phyloP scores from a whole-genome alignment of 2,797 vertebrate genomes.

The Leptoclinus maculatus region DNA sequence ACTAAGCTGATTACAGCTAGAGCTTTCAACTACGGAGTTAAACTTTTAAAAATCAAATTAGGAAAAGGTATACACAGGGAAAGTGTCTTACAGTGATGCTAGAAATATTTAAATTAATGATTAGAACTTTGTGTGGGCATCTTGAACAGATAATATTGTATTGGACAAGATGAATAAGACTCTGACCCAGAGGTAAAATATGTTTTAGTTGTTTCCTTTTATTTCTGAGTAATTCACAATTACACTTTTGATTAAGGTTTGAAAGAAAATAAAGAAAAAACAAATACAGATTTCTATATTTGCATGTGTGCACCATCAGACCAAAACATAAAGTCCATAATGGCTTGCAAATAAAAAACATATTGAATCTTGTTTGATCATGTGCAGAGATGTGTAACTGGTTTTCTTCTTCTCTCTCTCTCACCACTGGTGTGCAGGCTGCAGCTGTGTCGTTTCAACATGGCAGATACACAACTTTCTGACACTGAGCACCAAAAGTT shows the following conservation, averaged over 20 bases:
- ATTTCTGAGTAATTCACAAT: background rate
- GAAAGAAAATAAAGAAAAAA: conserved; percentile 1
- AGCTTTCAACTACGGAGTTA: too few species aligned
- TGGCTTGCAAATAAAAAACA: background rate
- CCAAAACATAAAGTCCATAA: background rate
- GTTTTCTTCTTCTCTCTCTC: background rate
- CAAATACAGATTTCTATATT: background rate
- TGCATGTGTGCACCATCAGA: background rate
- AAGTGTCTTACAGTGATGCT: too few species aligned
- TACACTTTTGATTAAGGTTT: background rate
- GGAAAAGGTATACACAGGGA: too few species aligned
- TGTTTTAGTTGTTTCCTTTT: background rate
- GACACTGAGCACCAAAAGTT: background rate
- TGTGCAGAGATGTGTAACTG: background rate
- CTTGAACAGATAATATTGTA: background rate
- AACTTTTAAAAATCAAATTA: too few species aligned
- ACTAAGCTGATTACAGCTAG: too few species aligned
- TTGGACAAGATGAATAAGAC: background rate
- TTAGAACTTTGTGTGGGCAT: background rate
- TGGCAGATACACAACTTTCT: background rate
- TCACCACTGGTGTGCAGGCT: background rate
- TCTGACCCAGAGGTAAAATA: background rate
- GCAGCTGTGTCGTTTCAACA: background rate
- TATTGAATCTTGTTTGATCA: background rate
- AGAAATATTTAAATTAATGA: background rate